A percentile compares a stretch with the other conserved stretches of the same genome.
These are phyloP conservation scores for Drosophila melanocephala DNA, from an alignment of 2,888 invertebrate species.

Conservation along the genomic window DNA sequence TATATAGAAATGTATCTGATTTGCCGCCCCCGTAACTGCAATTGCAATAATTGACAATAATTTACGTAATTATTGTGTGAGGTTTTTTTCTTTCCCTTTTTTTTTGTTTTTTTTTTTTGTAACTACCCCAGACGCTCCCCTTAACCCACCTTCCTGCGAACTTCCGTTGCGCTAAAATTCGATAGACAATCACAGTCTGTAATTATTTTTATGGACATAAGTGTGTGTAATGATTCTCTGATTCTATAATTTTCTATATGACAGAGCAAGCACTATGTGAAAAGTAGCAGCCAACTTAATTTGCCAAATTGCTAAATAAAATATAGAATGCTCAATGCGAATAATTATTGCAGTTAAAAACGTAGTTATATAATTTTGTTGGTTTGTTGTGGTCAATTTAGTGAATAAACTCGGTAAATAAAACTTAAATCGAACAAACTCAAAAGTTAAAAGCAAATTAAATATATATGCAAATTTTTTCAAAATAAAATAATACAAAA, in stretches of 20 bases:
- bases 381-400: background rate
- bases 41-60: slow-evolving; percentile 79
- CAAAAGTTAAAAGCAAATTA: background rate
- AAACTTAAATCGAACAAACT: background rate
- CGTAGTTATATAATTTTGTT: background rate
- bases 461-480: background rate
- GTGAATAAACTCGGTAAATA: background rate
- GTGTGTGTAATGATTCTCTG: slow-evolving; percentile 11
- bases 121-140: background rate
- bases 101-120: background rate
- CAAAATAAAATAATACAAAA: background rate
- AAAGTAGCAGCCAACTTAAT: background rate
- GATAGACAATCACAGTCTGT: slow-evolving; percentile 45
- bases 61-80: slow-evolving; percentile 69
- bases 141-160: background rate
- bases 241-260: background rate
- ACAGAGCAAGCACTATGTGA: background rate
- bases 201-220: slow-evolving; percentile 52
- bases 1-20: slow-evolving; percentile 15
- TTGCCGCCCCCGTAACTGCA: slow-evolving; percentile 60
- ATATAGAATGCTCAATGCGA: background rate
- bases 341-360: background rate
- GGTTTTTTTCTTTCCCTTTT: slow-evolving; percentile 36
- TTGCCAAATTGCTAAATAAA: background rate
- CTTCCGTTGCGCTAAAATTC: slow-evolving; percentile 42